Conservation (phyloP, 2,888 invertebrate genomes). For the Ophonus ardosiacus region DNA sequence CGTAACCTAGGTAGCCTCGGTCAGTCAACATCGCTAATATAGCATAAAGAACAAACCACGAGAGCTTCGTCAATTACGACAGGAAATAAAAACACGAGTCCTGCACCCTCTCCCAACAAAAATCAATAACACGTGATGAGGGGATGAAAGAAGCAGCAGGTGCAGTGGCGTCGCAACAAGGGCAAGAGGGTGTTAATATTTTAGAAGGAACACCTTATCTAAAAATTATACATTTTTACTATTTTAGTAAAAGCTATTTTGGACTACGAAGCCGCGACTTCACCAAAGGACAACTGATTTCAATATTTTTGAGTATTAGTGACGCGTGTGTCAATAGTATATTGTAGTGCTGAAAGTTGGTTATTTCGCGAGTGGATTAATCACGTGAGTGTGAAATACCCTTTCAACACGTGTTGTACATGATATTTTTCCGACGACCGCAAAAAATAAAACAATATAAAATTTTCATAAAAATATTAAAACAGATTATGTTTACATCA, state of each 20-base stretch:
- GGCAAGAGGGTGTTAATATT: constrained; percentile 12
- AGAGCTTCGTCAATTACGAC: constrained; percentile 58
- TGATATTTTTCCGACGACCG: too few species aligned
- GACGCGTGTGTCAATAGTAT: too few species aligned
- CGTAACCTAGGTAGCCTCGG: background rate
- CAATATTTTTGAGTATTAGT: too few species aligned
- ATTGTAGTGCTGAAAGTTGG: too few species aligned
- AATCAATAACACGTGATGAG: constrained; percentile 56
- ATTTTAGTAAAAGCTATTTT: background rate
- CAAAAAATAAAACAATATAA: too few species aligned
- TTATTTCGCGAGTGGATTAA: too few species aligned
- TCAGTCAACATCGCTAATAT: constrained; percentile 47
- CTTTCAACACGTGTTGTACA: too few species aligned
- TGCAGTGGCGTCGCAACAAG: constrained; percentile 18
- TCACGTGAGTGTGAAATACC: too few species aligned
- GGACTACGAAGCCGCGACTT: too few species aligned
- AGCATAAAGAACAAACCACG: constrained; percentile 33
- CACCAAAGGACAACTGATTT: too few species aligned
- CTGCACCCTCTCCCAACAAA: constrained; percentile 5
- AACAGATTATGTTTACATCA: too few species aligned
- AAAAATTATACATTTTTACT: constrained; percentile 15
- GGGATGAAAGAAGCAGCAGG: constrained; percentile 46
- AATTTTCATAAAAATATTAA: too few species aligned
- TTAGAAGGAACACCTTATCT: background rate
- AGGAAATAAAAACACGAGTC: constrained; percentile 57